Conservation (phyloP, 2,888 invertebrate species). For the Sipunculus nudus region DNA sequence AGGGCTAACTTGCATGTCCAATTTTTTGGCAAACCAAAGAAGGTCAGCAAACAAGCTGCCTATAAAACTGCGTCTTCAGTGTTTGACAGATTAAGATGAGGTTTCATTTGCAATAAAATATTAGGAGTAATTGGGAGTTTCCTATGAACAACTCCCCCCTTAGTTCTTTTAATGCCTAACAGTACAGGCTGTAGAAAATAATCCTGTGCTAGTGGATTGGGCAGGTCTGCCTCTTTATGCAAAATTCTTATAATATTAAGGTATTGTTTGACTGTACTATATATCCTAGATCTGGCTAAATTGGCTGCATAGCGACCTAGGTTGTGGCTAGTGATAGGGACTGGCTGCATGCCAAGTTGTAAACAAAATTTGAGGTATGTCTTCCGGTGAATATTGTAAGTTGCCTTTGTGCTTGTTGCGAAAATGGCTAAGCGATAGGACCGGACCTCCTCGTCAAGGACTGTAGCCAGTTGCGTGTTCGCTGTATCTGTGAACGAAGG, state of each 20-base stretch:
- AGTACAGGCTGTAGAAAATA: background rate
- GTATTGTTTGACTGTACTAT: background rate
- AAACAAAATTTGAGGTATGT: constrained; percentile 7
- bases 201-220: constrained; percentile 1
- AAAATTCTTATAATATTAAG: constrained; percentile 1
- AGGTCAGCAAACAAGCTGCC: background rate
- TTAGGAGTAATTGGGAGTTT: constrained; percentile 5
- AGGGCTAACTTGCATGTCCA: no score
- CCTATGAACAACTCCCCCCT: background rate
- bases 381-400: background rate
- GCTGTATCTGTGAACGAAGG: background rate
- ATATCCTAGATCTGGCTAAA: background rate
- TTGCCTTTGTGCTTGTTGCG: background rate
- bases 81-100: background rate
- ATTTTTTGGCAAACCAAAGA: background rate
- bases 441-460: background rate
- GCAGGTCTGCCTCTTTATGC: background rate
- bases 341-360: background rate
- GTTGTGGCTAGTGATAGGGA: background rate
- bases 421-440: background rate
- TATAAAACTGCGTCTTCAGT: background rate
- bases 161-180: background rate
- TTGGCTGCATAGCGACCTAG: background rate
- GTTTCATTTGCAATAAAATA: background rate
- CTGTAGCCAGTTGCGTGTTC: background rate